Evolutionary conservation across 2,888 invertebrate genomes (phyloP).

Genomic region (Scrobipalpa atriplicella): DNA sequence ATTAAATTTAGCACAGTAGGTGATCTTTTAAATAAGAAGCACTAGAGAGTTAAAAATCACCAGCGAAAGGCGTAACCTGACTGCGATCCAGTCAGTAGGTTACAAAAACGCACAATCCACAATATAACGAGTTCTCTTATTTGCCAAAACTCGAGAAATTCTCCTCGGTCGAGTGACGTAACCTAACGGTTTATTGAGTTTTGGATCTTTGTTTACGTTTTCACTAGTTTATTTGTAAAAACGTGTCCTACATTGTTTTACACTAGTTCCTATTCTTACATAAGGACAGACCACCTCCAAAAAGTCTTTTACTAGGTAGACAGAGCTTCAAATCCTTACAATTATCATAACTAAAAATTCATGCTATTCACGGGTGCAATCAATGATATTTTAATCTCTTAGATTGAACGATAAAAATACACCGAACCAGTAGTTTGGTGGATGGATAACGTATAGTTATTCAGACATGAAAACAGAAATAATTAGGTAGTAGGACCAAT

Average conservation of each 20-base stretch:
- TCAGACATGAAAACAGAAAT: too few relatives aligned
- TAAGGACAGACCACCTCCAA: too few relatives aligned
- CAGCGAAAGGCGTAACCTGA: slow-evolving; percentile 32
- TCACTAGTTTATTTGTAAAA: background rate
- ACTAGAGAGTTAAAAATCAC: background rate
- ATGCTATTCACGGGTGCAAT: too few relatives aligned
- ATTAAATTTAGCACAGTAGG: background rate
- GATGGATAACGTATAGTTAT: too few relatives aligned
- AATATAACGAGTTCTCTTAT: slow-evolving; percentile 34
- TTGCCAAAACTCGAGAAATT: slow-evolving; percentile 55
- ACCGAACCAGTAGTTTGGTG: too few relatives aligned
- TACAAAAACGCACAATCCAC: slow-evolving; percentile 39
- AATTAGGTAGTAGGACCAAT: too few relatives aligned
- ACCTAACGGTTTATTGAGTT: slow-evolving; percentile 54
- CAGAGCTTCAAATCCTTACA: too few relatives aligned
- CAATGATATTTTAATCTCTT: too few relatives aligned
- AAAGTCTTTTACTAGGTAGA: too few relatives aligned
- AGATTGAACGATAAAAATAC: too few relatives aligned
- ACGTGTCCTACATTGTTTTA: background rate
- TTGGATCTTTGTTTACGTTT: slow-evolving; percentile 32
- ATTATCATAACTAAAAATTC: too few relatives aligned
- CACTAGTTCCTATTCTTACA: too few relatives aligned
- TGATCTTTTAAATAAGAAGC: background rate
- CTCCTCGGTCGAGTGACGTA: slow-evolving; percentile 45
- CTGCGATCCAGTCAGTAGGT: slow-evolving; percentile 48